phyloP scores from a whole-genome alignment of 2,888 invertebrate species.

The Parelbella ahira region DNA sequence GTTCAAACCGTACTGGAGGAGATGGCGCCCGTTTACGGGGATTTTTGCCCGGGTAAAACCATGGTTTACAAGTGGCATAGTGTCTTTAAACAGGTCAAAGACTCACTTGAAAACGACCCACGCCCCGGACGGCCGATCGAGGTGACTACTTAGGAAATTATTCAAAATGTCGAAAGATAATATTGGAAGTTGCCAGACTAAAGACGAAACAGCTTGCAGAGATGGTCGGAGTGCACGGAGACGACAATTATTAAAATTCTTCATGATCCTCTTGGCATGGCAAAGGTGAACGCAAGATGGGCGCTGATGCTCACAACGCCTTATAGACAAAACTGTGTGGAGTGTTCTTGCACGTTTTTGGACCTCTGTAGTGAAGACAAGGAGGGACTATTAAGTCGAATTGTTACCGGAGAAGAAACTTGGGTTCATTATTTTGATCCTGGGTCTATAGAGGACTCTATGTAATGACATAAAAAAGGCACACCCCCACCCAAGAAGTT shows the following conservation, averaged over 20 bases:
- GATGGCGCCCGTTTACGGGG: conserved; percentile 31
- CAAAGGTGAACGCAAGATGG: no score
- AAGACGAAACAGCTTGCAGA: not conserved
- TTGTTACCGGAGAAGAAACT: conserved; percentile 32
- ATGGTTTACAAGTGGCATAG: conserved; percentile 29
- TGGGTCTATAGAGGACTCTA: conserved; percentile 33
- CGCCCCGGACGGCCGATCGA: not conserved
- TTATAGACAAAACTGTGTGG: conserved; percentile 15
- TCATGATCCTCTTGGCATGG: conserved; percentile 26
- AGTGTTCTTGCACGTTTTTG: conserved; percentile 9
- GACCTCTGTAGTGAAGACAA: conserved; percentile 10
- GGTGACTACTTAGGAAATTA: conserved; percentile 3
- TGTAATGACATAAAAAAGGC: conserved; percentile 34
- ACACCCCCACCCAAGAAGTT: no score
- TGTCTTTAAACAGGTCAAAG: conserved; percentile 34
- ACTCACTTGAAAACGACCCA: no score
- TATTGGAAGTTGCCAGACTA: no score
- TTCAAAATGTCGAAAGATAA: conserved; percentile 1
- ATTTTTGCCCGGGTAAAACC: conserved; percentile 30
- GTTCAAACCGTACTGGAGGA: conserved; percentile 23
- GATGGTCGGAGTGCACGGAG: no score
- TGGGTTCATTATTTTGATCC: conserved; percentile 35
- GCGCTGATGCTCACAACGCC: conserved; percentile 28
- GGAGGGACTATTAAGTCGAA: conserved; percentile 9
- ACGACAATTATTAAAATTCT: no score